Evolutionary conservation across 2,888 invertebrate genomes (phyloP), one percentile per base, ranked within the genome.

Genomic region (Malachius bipustulatus): DNA sequence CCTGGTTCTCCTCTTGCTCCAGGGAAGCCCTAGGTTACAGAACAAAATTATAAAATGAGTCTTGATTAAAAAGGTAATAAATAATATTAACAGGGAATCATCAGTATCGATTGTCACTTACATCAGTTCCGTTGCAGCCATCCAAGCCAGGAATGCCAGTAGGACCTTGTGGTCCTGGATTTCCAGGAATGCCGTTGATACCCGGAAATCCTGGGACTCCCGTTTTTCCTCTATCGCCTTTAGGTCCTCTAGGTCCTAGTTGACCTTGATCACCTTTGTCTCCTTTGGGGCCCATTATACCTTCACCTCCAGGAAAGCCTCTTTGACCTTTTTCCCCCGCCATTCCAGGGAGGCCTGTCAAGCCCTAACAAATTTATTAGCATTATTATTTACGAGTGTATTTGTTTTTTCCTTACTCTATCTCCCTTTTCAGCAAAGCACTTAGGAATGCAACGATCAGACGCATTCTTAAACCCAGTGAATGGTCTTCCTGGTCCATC

Each of bases 61-160:
- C n/a, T n/a, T n/a, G n/a, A n/a, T n/a, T n/a, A n/a, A n/a, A n/a
- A n/a, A n/a, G n/a, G n/a, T n/a, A n/a, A n/a, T n/a, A n/a, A n/a
- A n/a, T n/a, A n/a, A n/a, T n/a, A n/a, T n/a, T n/a, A n/a, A n/a
- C n/a, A n/a, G n/a, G n/a, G n/a, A n/a, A n/a, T n/a, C n/a, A n/a
- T n/a, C n/a, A n/a, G n/a, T n/a, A 19, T 11, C 6, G 29, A 6
- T 28, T 31, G 29, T 11, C 45, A 67, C 75, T 71, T 70, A 88
- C 89, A 62, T 90, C 90, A 35, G 90, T 88, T 53, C 96, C 96
- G 55, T 96, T 94, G 57, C 96, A 97, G 6, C 96, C 97, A 57
- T 96, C 93, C 50, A 82, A 34, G 66, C 96, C 96, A 26, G 84
- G 78, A 28, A 74, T 65, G 47, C 93, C 93, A n/a, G 83, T 69